Evolutionary conservation across 2,113 vertebrate genomes (phyloP).

Genomic region (Bos javanicus): DNA sequence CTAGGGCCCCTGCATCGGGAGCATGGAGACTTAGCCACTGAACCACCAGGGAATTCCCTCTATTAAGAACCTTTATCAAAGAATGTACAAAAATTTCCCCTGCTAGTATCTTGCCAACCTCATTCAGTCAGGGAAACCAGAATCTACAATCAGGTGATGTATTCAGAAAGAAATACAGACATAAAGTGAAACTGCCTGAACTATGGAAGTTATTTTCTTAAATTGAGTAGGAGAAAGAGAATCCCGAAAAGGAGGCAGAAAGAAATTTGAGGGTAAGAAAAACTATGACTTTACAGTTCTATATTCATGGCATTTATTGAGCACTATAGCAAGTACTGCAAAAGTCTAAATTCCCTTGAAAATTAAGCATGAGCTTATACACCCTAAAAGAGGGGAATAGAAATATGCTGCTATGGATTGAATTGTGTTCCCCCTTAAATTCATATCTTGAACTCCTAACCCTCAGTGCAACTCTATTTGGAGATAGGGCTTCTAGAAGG

Average conservation of each 20-base stretch:
- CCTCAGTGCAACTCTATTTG: not conserved
- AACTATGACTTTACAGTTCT: not conserved
- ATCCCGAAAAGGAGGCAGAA: not conserved
- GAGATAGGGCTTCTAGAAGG: not conserved
- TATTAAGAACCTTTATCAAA: not conserved
- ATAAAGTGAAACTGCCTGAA: not conserved
- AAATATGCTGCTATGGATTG: not conserved
- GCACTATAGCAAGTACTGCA: not conserved
- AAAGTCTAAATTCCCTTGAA: not conserved
- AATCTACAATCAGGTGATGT: not conserved
- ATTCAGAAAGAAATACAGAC: not conserved
- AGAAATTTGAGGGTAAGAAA: not conserved
- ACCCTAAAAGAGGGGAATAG: not conserved
- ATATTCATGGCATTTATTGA: not conserved
- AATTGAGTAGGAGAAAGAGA: not conserved
- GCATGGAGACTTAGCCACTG: not conserved
- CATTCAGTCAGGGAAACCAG: not conserved
- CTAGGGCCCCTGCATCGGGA: not conserved
- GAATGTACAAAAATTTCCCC: not conserved
- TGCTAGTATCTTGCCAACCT: conserved; percentile 19
- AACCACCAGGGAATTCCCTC: not conserved
- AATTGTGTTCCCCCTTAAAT: not conserved
- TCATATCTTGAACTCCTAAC: not conserved
- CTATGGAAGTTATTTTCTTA: not conserved
- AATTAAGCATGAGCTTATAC: not conserved